Evolutionary conservation across 2,113 vertebrate species (phyloP), one percentile per base, ranked within the genome.

Genomic region (Andinoacara biseriatus): DNA sequence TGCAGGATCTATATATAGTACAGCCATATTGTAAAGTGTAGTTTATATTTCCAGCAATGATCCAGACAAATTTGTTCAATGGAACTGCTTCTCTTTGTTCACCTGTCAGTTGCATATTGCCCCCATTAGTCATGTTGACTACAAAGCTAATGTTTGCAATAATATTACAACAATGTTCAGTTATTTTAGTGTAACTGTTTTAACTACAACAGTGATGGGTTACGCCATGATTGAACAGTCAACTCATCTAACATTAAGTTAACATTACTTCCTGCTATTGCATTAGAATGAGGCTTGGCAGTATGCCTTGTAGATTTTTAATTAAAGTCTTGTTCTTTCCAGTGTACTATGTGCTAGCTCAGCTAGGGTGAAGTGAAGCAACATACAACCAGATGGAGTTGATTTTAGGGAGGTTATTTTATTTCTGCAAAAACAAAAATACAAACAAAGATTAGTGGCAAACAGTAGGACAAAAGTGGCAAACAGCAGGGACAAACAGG

Each of bases 1-100:
- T 81, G 78, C 29, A 87, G 78, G 63, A 15, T 75, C 43, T 72
- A 72, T 52, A 72, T 72, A 83, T 56, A 81, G 63, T 40, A 7
- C 58, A 29, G 61, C 80, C 33, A 81, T n/a, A 62, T 59, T 72
- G 43, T 31, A 72, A 72, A 63, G 20, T 52, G 17, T 29, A 56
- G 54, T 33, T 80, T 80, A 31, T 61, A 57, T 54, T 72, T 72
- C 3, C 2, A 72, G 29, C 43, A 72, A 52, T 29, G 43, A 72
- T 72, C 43, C 65, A 72, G 43, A 52, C 65, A 72, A 13, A 72
- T 72, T 52, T 72, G 43, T 72, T 52, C 43, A 72, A 31, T 72
- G 65, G 24, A 52, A 72, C 24, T 2, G 65, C 43, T 72, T 72
- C 65, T 72, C 43, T 72, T 52, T 52, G 65, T 72, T 49, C 65